phyloP scores from a whole-genome alignment of 2,888 invertebrate genomes.

The Pantelozetes paolii region DNA sequence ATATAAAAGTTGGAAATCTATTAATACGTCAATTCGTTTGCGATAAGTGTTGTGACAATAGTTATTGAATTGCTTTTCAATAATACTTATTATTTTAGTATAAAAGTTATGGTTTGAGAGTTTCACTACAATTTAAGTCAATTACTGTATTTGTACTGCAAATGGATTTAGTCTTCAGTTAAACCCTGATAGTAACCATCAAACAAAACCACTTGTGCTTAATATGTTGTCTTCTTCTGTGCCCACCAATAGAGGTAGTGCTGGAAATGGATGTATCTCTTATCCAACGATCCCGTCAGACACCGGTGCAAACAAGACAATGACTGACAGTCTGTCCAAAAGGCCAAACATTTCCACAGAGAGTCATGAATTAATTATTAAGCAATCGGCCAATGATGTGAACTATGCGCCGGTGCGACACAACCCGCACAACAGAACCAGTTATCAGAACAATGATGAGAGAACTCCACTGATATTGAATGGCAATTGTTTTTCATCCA shows the following conservation, averaged over 20 bases:
- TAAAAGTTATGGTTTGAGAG: slow-evolving; percentile 3
- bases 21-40: slow-evolving; percentile 13
- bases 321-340: neutral
- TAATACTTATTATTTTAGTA: neutral
- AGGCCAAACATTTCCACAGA: neutral
- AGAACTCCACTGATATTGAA: slow-evolving; percentile 24
- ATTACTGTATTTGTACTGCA: neutral
- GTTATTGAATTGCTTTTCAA: neutral
- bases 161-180: neutral
- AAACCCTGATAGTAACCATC: neutral
- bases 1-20: neutral
- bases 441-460: slow-evolving; percentile 15
- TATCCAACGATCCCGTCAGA: neutral
- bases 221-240: neutral
- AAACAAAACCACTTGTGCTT: neutral
- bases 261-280: neutral
- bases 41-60: slow-evolving; percentile 3
- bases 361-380: slow-evolving; percentile 11
- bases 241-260: neutral
- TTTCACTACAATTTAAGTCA: neutral
- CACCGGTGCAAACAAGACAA: neutral
- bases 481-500: slow-evolving; percentile 31
- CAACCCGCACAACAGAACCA: neutral
- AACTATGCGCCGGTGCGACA: slow-evolving; percentile 28
- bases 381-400: slow-evolving; percentile 9